These are phyloP conservation scores for Eurystomus glaucurus DNA, from an alignment of 2,797 vertebrate species.

Conservation along the genomic window DNA sequence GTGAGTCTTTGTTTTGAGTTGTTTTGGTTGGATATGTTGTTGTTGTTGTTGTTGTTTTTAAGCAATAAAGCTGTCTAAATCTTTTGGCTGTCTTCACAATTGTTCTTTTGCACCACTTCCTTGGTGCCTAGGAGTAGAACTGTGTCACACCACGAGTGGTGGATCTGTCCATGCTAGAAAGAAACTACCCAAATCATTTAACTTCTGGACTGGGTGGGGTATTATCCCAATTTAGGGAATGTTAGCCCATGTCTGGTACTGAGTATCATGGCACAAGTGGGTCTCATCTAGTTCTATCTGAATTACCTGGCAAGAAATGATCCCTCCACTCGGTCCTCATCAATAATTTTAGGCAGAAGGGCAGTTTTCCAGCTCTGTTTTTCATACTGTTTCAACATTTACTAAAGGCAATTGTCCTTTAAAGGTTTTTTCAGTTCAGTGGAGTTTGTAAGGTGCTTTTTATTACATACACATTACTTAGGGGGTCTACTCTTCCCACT, in stretches of 20 bases:
- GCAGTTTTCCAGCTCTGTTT: neutral
- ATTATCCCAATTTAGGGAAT: neutral
- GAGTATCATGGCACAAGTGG: neutral
- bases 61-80: neutral
- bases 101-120: neutral
- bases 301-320: neutral
- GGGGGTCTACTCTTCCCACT: neutral
- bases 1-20: neutral
- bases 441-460: neutral
- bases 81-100: neutral
- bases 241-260: neutral
- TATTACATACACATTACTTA: neutral
- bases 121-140: neutral
- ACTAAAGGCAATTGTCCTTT: neutral
- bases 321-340: neutral
- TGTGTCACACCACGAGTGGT: accelerated
- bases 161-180: neutral
- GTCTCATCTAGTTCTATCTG: neutral
- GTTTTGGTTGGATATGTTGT: neutral
- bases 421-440: neutral
- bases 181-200: neutral
- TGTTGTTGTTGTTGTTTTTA: neutral
- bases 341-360: neutral
- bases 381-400: neutral
- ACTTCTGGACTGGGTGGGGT: neutral